phyloP scores from a whole-genome alignment of 2,888 invertebrate genomes.

The Lagria hirta region DNA sequence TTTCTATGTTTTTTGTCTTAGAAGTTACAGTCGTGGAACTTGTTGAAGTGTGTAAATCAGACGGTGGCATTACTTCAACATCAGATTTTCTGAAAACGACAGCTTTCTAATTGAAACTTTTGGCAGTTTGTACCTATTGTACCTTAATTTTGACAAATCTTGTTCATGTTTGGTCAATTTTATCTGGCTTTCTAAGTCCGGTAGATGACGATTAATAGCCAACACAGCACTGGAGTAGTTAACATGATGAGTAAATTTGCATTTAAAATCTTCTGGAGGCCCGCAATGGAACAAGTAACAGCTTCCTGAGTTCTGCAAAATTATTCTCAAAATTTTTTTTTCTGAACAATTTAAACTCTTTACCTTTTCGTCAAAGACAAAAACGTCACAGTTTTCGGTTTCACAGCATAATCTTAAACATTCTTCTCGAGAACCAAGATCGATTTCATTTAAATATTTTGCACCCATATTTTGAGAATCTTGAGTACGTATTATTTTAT shows the following conservation, averaged over 20 bases:
- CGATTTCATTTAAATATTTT: conserved; percentile 82
- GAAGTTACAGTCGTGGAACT: conserved; percentile 22
- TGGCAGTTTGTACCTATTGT: conserved; percentile 29
- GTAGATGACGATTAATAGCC: conserved; percentile 64
- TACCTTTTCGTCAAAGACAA: conserved; percentile 91
- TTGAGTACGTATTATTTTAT: conserved; percentile 88
- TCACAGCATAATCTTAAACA: conserved; percentile 86
- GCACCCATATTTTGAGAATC: conserved; percentile 89
- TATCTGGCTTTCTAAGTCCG: conserved; percentile 71
- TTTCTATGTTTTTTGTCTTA: conserved; percentile 45
- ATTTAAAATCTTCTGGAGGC: conserved; percentile 85
- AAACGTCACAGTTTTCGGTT: conserved; percentile 84
- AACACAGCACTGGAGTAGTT: conserved; percentile 88
- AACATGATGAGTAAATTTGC: conserved; percentile 86
- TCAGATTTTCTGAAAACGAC: conserved; percentile 47
- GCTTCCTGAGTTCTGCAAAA: conserved; percentile 73
- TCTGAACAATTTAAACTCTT: too few relatives aligned
- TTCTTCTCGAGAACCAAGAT: conserved; percentile 77
- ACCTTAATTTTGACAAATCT: conserved; percentile 71
- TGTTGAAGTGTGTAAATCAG: conserved; percentile 7
- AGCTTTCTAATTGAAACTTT: too few relatives aligned
- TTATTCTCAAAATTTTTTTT: conserved; percentile 3
- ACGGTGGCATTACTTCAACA: too few relatives aligned
- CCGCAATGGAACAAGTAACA: conserved; percentile 93
- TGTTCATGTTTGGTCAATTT: conserved; percentile 73